These are phyloP conservation scores for Apodemus sylvaticus DNA, from an alignment of 2,113 vertebrate species.

Conservation along the genomic window DNA sequence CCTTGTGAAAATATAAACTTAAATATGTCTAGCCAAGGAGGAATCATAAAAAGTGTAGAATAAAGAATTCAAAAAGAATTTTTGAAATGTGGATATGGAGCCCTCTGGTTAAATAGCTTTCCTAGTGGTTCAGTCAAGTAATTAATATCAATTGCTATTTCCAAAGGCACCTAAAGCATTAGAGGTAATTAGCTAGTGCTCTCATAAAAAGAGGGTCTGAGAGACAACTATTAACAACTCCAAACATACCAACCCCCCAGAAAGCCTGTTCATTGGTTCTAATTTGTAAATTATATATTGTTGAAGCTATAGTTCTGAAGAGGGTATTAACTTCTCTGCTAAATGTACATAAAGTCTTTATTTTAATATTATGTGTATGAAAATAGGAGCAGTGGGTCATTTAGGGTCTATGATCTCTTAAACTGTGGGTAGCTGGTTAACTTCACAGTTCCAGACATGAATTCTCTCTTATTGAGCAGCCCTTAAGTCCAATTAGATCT, in stretches of 20 bases:
- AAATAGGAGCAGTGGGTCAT: neutral
- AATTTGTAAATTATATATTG: neutral
- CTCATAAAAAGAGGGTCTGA: neutral
- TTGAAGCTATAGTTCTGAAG: neutral
- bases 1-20: conserved; percentile 64
- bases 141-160: conserved; percentile 56
- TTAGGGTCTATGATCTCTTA: neutral
- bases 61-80: neutral
- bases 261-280: neutral
- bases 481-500: neutral
- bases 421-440: neutral
- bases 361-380: neutral
- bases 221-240: neutral
- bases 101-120: conserved; percentile 7
- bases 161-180: conserved; percentile 12
- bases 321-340: neutral
- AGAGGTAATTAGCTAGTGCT: neutral
- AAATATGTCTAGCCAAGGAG: conserved; percentile 36
- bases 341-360: neutral
- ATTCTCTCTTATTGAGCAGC: neutral
- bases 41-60: neutral
- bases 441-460: neutral
- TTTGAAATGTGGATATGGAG: neutral
- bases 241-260: neutral
- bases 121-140: conserved; percentile 49